Evolutionary conservation across 2,888 invertebrate genomes (phyloP).

Genomic region (Odontothrips loti): DNA sequence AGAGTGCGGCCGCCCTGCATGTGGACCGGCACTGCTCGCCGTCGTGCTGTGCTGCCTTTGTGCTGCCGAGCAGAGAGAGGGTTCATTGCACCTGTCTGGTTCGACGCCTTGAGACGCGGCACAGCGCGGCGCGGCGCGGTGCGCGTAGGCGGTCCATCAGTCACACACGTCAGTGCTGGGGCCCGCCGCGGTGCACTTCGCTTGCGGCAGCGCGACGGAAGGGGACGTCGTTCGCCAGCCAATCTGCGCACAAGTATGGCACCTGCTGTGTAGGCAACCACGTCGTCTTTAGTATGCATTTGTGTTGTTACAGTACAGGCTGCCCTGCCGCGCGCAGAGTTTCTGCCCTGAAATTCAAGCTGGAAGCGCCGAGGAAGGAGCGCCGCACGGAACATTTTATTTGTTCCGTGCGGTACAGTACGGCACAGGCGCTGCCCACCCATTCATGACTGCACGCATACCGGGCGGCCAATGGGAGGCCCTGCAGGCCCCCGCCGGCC

Average conservation of each 20-base stretch:
- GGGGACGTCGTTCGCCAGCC: too few species aligned
- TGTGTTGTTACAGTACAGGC: too few species aligned
- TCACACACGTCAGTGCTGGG: neutral
- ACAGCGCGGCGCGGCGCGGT: neutral
- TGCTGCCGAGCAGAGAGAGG: neutral
- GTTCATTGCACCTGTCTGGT: neutral
- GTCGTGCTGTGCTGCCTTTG: neutral
- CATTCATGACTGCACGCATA: neutral
- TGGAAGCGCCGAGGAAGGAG: too few species aligned
- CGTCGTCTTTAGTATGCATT: too few species aligned
- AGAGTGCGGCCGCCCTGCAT: neutral
- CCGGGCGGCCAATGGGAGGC: neutral
- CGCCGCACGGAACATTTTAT: too few species aligned
- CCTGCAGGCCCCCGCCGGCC: neutral
- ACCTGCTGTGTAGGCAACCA: too few species aligned
- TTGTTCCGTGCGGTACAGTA: neutral
- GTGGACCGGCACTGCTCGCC: neutral
- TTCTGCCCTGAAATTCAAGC: too few species aligned
- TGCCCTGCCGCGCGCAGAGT: too few species aligned
- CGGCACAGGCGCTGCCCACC: neutral
- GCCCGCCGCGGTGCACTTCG: too few species aligned
- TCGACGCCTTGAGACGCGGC: neutral
- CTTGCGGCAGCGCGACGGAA: too few species aligned
- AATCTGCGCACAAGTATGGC: too few species aligned
- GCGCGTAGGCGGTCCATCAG: slow-evolving; percentile 3